Evolutionary conservation across 2,888 invertebrate species (phyloP).

Genomic region (Scaptodrosophila latifasciaeformis): DNA sequence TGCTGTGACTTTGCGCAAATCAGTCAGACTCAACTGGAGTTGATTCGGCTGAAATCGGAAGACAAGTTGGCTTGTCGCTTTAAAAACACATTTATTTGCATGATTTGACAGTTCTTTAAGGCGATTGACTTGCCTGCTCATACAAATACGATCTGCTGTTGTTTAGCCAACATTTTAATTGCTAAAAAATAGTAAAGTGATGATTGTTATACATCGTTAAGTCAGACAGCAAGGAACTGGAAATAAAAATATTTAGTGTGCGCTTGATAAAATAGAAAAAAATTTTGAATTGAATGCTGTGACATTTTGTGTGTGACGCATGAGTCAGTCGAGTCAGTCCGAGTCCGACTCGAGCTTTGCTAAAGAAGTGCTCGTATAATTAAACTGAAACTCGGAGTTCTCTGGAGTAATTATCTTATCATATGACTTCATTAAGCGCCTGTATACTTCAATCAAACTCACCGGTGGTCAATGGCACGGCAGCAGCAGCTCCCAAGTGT

Average conservation of each 20-base stretch:
- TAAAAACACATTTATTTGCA: conserved; percentile 62
- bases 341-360: too few species aligned
- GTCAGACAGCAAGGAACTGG: too few species aligned
- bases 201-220: conserved; percentile 46
- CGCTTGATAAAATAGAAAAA: too few species aligned
- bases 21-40: too few species aligned
- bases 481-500: conserved; percentile 38
- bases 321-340: too few species aligned
- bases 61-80: conserved; percentile 31
- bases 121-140: conserved; percentile 48
- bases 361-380: too few species aligned
- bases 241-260: too few species aligned
- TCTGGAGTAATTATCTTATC: conserved; percentile 51
- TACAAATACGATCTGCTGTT: conserved; percentile 20
- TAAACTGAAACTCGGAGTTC: conserved; percentile 8
- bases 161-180: conserved; percentile 51
- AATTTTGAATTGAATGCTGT: too few species aligned
- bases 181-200: conserved; percentile 43
- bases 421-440: conserved; percentile 51
- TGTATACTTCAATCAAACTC: conserved; percentile 35
- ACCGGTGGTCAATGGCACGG: conserved; percentile 22
- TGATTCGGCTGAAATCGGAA: too few species aligned
- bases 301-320: too few species aligned
- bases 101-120: conserved; percentile 65
- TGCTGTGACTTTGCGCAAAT: conserved; percentile 5